Percentiles rank a stretch among this genome's conserved stretches.
Evolutionary conservation across 2,797 vertebrate genomes (phyloP).

Genomic region (Danio aesculapii): DNA sequence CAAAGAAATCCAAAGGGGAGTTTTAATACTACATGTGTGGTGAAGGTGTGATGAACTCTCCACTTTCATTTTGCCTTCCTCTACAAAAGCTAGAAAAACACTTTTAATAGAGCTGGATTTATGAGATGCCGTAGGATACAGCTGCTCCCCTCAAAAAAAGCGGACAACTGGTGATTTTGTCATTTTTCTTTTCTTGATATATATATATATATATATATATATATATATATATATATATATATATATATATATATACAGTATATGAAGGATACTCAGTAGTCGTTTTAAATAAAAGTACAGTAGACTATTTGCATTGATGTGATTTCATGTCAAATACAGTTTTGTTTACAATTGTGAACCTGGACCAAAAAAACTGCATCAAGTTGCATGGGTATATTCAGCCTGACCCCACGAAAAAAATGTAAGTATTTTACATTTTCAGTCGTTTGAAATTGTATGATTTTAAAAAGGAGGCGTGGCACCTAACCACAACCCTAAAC

Average conservation of each 20-base stretch:
- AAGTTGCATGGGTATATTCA: too few relatives aligned
- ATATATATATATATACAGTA: not conserved
- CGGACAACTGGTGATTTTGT: not conserved
- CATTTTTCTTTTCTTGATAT: not conserved
- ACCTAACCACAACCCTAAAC: too few relatives aligned
- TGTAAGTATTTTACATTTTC: too few relatives aligned
- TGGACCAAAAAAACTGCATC: too few relatives aligned
- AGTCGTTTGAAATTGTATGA: too few relatives aligned
- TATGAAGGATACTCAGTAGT: not conserved
- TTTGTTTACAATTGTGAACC: not conserved
- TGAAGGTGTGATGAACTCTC: constrained; percentile 37
- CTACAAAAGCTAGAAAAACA: constrained; percentile 41
- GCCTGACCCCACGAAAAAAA: too few relatives aligned
- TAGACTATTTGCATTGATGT: not conserved
- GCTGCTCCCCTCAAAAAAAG: constrained; percentile 14
- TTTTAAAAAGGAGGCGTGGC: too few relatives aligned
- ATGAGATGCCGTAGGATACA: constrained; percentile 38
- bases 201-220: not conserved
- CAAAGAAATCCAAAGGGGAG: constrained; percentile 43
- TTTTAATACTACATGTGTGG: constrained; percentile 48
- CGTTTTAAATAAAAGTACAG: not conserved
- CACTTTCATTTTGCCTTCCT: constrained; percentile 34
- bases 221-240: too few relatives aligned
- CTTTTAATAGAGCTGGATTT: constrained; percentile 41
- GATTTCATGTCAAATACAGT: not conserved